Percentiles rank a stretch among this genome's conserved stretches.
phyloP scores from a whole-genome alignment of 2,797 vertebrate genomes.

The Myotis myotis region DNA sequence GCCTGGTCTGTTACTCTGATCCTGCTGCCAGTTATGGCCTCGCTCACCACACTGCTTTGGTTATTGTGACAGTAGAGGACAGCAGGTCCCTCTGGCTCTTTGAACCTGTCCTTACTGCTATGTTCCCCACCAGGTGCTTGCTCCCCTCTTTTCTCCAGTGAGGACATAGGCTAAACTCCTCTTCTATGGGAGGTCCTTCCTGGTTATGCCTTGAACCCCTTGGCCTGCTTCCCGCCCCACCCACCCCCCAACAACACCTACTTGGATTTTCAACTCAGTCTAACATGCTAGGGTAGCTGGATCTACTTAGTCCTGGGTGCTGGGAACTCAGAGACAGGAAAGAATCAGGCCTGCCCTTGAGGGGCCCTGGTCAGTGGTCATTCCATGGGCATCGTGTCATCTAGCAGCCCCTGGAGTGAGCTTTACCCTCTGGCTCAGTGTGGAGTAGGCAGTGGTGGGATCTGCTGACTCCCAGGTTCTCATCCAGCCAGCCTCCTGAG shows the following conservation, averaged over 20 bases:
- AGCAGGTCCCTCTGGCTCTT: not conserved
- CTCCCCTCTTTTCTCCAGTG: not conserved
- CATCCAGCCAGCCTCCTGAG: conserved; percentile 50
- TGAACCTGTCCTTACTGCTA: not conserved
- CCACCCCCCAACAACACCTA: not conserved
- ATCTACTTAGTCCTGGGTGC: not conserved
- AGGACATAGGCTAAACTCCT: not conserved
- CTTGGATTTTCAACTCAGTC: not conserved
- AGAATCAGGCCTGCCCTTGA: not conserved
- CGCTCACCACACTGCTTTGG: not conserved
- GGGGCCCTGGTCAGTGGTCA: not conserved
- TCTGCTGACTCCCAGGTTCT: not conserved
- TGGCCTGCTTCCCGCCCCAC: no score
- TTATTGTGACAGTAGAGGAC: not conserved
- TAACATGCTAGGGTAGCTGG: not conserved
- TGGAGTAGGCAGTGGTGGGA: not conserved
- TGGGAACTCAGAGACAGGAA: not conserved
- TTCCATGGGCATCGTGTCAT: rapidly evolving
- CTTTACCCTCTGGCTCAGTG: not conserved
- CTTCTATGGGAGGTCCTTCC: not conserved
- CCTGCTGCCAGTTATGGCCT: not conserved
- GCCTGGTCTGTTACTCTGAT: not conserved
- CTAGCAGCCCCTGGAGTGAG: not conserved
- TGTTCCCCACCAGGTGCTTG: not conserved
- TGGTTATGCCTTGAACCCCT: not conserved